Base-by-base conservation (phyloP, 2,797 vertebrate genomes). In the Avahi laniger region DNA sequence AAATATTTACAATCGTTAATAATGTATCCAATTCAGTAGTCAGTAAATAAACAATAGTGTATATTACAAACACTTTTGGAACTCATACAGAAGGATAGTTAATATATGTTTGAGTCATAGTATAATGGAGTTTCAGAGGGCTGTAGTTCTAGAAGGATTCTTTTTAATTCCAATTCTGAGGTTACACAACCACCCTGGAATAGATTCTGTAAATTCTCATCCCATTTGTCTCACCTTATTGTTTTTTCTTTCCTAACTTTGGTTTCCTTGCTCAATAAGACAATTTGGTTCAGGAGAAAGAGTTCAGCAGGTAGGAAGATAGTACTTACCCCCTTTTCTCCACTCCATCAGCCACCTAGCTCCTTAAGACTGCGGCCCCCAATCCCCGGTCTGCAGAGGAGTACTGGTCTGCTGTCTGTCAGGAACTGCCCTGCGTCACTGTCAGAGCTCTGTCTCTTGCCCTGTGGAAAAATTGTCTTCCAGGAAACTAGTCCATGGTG, bases 41-140 rank as follows among this genome's bases (percentile, higher is more conserved):
- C 89, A 93, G 67, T 46, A 28, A 91, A 72, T 5, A 20, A 87
- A 92, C 3, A 48, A 26, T 85, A 70, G 81, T 59, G 43, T 59
- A 82, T 17, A 90, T 61, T 24, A 91, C 50, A 88, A 97, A 65
- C 15, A 20, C 33, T 78, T 3, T 54, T 83, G n/a, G n/a, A 96
- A 85, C 14, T 13, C 54, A 50, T 20, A 86, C 50, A 85, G 52
- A 93, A 94, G 61, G 48, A 52, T 6, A 81, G 3, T 10, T 24
- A 70, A 7, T 54, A 89, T 61, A 70, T 78, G 20, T 65, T 30
- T 85, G 54, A 48, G 22, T 48, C 28, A 76, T 46, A 22, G 15
- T 24, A 15, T 35, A 80, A 75, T 70, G 30, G 33, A 18, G 7
- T 17, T 48, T 46, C 70, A 88, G 18, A 70, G 5, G 8, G 3